These are phyloP conservation scores for Poeciliopsis retropinna DNA, from an alignment of 2,113 vertebrate species.

Conservation along the genomic window DNA sequence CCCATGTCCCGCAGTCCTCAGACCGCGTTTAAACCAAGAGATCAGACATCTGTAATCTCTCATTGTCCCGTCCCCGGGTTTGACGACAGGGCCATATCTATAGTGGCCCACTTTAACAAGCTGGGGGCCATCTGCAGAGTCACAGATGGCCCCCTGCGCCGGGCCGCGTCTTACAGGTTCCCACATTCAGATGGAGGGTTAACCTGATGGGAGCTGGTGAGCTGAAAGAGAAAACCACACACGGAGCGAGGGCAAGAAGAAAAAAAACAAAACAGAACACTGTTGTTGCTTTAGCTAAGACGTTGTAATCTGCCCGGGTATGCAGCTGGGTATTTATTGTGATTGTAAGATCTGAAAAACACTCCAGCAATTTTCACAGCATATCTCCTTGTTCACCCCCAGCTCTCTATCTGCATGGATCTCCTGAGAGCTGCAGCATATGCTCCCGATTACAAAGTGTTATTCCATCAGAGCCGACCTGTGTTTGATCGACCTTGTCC, in stretches of 20 bases:
- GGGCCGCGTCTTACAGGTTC: conserved; percentile 39
- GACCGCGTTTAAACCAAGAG: conserved; percentile 66
- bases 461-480: conserved; percentile 34
- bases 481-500: conserved; percentile 55
- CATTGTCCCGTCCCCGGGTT: conserved; percentile 61
- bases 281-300: conserved; percentile 52
- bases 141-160: conserved; percentile 64
- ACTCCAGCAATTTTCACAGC: conserved; percentile 30
- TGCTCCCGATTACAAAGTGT: conserved; percentile 60
- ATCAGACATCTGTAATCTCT: conserved; percentile 78
- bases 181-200: conserved; percentile 50
- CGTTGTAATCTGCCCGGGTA: conserved; percentile 44
- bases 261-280: conserved; percentile 18
- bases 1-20: conserved; percentile 46
- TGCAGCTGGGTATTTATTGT: conserved; percentile 53
- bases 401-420: conserved; percentile 23
- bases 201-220: conserved; percentile 53
- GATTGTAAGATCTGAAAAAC: conserved; percentile 50
- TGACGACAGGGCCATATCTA: conserved; percentile 48
- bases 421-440: conserved; percentile 32
- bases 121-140: conserved; percentile 67
- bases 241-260: conserved; percentile 3
- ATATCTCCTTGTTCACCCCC: conserved; percentile 24
- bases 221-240: conserved; percentile 21
- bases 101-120: conserved; percentile 67